These are phyloP conservation scores for Girardia tigrina DNA, from an alignment of 2,888 invertebrate species.

Conservation along the genomic window DNA sequence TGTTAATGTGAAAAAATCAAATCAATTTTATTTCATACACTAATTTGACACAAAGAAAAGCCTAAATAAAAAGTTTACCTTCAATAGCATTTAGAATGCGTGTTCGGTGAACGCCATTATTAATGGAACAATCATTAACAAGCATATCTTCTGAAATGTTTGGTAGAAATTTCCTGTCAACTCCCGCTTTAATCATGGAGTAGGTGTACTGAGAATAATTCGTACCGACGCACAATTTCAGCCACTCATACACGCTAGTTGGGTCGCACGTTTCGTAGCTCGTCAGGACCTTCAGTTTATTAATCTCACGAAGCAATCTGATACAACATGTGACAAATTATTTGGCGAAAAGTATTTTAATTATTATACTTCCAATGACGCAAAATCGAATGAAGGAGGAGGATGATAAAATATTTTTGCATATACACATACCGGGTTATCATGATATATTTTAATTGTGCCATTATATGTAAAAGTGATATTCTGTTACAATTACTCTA, in stretches of 20 bases:
- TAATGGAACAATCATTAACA: constrained; percentile 72
- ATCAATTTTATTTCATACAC: no score
- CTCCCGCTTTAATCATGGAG: constrained; percentile 81
- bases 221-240: constrained; percentile 63
- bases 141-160: constrained; percentile 75
- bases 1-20: no score
- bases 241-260: constrained; percentile 59
- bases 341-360: no score
- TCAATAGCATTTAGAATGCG: constrained; percentile 75
- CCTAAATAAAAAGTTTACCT: constrained; percentile 54
- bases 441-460: no score
- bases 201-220: constrained; percentile 92
- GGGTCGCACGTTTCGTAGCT: constrained; percentile 86
- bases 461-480: no score
- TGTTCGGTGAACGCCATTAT: constrained; percentile 80
- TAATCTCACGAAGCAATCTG: constrained; percentile 75
- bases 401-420: no score
- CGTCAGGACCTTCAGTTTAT: constrained; percentile 80
- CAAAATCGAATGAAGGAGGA: no score
- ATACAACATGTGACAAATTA: no score
- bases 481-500: no score
- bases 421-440: no score
- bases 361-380: no score
- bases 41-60: no score
- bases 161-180: constrained; percentile 73